Evolutionary conservation across 2,888 invertebrate species (phyloP), one percentile per base, ranked within the genome.

Genomic region (Pandemis heparana): DNA sequence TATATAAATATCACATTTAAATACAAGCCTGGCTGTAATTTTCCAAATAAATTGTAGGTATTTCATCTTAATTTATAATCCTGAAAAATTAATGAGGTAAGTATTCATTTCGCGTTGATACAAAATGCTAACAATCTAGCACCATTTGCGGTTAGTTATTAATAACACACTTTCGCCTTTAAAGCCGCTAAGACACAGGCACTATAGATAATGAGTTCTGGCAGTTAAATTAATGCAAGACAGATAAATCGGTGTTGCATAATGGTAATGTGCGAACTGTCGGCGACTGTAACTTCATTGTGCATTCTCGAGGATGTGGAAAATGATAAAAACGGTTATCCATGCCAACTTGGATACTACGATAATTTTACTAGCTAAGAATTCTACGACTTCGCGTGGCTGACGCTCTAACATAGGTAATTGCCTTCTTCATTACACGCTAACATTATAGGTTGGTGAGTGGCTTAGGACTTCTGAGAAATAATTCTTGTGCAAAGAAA

Each of bases 391-490:
- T 78, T 82, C 81, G 85, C 84, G 83, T 85, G 82, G 82, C 80
- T 82, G 80, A 82, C 84, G 83, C 77, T 76, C 79, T 79, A 80
- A 79, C 79, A 81, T 77, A 81, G 81, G 81, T 87, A 86, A 87
- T 88, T 86, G 82, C 80, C 81, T 83, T 82, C 87, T 87, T 87
- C 85, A 81, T 83, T 83, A 82, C 82, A 76, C 72, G 76, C 76
- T 76, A 81, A 82, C 81, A 82, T 85, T 82, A 78, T 80, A 83
- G 79, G 78, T 78, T 82, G 81, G 81, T 80, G 78, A 81, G 82
- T 82, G 82, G 83, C 82, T 73, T 51, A 69, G 51, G 59, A 59
- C 64, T 65, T 68, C 68, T 48, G 59, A 73, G 73, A 69, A 71
- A 71, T 67, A 53, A 60, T 32, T 59, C n/a, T 62, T 72, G 23